Evolutionary conservation across 1,140 invertebrate species (phyloP), one percentile per base, ranked within the genome.

Genomic region (Bombus soroeensis): DNA sequence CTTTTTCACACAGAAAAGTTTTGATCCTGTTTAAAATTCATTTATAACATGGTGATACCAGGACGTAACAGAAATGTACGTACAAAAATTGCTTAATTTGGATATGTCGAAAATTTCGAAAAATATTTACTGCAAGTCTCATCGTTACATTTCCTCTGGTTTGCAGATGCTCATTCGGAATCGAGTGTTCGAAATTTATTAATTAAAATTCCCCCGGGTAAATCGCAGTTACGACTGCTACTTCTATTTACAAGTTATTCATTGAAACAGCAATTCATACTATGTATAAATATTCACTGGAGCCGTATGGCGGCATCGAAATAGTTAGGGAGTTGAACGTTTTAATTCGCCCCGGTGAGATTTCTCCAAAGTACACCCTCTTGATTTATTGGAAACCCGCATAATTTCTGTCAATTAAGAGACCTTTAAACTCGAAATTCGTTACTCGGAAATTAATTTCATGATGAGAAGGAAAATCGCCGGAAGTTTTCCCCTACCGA

Each of bases 321-420:
- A 34, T 76, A 64, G 59, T 47, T 41, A 41, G 4, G 25, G 25
- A 75, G 62, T 66, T 77, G 75, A 66, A 57, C 43, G 81, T 66
- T 66, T 41, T 37, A 68, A 66, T 28, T 28, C 37, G 68, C n/a
- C 43, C 43, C 64, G 18, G 15, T 32, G 66, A 72, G 28, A 71
- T 39, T 39, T 53, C 78, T 71, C 25, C 39, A 12, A n/a, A 81
- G 79, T 37, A 39, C 28, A 57, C 12, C 68, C 47, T 41, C 47
- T 79, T 47, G 77, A 71, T 72, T 72, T 71, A 70, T 66, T 34
- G 41, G 39, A 39, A 39, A 37, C 28, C 32, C 28, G 41, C 64
- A 22, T 77, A 83, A 77, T 83, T 68, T 37, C 62, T 76, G 59
- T 53, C 62, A 66, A 77, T 83, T 77, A 66, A 76, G 6, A 83